Evolutionary conservation across 2,888 invertebrate genomes (phyloP), one percentile per base, ranked within the genome.

Genomic region (Drosophila falleni): DNA sequence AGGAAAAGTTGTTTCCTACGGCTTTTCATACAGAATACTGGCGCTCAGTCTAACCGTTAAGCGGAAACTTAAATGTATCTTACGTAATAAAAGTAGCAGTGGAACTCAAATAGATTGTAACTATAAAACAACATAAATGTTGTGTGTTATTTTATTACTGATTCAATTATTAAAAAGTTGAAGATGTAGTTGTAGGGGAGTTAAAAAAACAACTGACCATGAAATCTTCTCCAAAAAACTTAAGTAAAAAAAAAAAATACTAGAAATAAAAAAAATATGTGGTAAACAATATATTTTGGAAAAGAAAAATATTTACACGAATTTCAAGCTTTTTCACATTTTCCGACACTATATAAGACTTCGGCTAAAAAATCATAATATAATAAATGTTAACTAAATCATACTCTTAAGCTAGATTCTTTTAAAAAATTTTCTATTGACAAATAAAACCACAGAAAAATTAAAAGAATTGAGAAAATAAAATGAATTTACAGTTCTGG

Each of bases 1-100:
- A 72, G 70, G 58, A 80, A 78, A 76, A 80, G 80, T 80, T 62
- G 80, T 76, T 82, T 74, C 56, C 59, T 54, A 74, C 77, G 50
- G 54, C 73, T 68, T 55, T 71, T 59, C 59, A n/a, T n/a, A n/a
- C n/a, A 50, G 64, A 71, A 59, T 59, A 46, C 63, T 51, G 19
- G 47, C 37, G 63, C 54, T 60, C 58, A 46, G 44, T 41, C 53
- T 62, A 50, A 70, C 83, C 77, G 83, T 80, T 83, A 81, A 80
- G 67, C 81, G 83, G 80, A 81, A 83, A 78, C 71, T 41, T 23
- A 66, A 71, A 71, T 66, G 55, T 60, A 54, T 64, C 56, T 66
- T 44, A 60, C 50, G 74, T 78, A 74, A 71, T 60, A 65, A 53
- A 65, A 56, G 26, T 23, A 41, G 29, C 58, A 62, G n/a, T 46